Percentiles rank a stretch among this genome's conserved stretches.
Evolutionary conservation across 2,797 vertebrate genomes (phyloP).

Genomic region (Mareca penelope): DNA sequence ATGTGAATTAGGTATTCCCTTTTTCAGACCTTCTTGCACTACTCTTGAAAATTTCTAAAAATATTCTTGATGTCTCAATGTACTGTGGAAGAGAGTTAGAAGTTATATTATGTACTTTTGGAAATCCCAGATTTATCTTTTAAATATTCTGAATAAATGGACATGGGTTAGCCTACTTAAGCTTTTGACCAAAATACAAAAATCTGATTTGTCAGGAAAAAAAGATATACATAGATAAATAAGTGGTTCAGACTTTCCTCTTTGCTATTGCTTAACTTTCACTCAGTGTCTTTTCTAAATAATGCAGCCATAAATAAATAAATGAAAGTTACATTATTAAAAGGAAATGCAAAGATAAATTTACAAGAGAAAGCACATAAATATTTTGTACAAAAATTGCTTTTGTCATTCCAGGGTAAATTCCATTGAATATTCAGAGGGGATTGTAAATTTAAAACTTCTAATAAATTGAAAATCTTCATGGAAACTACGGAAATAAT

Average conservation of each 20-base stretch:
- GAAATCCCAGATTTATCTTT: background rate
- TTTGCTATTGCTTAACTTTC: background rate
- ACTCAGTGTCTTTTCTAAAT: background rate
- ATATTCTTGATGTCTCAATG: accelerated
- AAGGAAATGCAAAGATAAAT: background rate
- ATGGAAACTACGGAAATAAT: background rate
- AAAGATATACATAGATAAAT: background rate
- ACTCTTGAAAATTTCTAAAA: background rate
- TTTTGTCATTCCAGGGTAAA: background rate
- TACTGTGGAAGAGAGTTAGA: background rate
- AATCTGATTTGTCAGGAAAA: background rate
- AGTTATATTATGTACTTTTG: background rate
- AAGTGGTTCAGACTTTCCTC: background rate
- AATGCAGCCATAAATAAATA: background rate
- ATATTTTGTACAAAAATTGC: background rate
- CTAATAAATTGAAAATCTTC: background rate
- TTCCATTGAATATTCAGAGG: background rate
- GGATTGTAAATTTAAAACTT: background rate
- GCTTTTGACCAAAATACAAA: background rate
- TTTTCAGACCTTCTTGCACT: background rate
- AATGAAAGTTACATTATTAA: background rate
- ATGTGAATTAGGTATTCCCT: accelerated
- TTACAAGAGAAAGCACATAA: background rate
- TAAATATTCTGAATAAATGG: background rate
- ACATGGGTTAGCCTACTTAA: background rate